Conservation (phyloP, 1,140 invertebrate species). For the Kradibia gibbosae region DNA sequence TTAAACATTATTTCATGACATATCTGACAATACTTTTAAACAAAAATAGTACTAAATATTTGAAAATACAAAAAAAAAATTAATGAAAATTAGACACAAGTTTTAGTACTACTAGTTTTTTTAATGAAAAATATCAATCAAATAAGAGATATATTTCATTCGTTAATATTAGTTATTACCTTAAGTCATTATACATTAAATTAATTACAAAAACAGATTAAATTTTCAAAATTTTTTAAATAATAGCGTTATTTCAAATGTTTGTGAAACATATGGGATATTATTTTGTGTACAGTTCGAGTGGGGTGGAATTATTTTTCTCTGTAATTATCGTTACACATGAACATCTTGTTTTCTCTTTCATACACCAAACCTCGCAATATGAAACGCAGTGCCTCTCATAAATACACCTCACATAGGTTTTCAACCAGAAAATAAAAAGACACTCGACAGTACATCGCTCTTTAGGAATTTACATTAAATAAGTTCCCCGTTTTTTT, state of each 20-base stretch:
- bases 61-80: neutral
- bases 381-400: conserved; percentile 50
- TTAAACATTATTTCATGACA: conserved; percentile 1
- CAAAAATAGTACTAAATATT: conserved; percentile 2
- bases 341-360: conserved; percentile 51
- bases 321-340: conserved; percentile 46
- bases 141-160: conserved; percentile 30
- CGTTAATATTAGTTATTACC: conserved; percentile 45
- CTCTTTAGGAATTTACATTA: conserved; percentile 58
- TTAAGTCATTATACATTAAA: conserved; percentile 42
- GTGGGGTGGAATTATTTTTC: conserved; percentile 22
- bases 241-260: conserved; percentile 29
- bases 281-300: conserved; percentile 30
- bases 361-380: conserved; percentile 46
- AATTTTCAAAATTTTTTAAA: conserved; percentile 38
- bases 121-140: conserved; percentile 44
- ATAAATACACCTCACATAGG: conserved; percentile 41
- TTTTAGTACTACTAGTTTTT: conserved; percentile 15
- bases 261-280: conserved; percentile 37
- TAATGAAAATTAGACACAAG: neutral
- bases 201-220: conserved; percentile 42
- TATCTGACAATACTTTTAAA: neutral
- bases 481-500: conserved; percentile 51
- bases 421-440: conserved; percentile 63
- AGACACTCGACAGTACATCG: conserved; percentile 59